Base-by-base conservation (phyloP, 2,888 invertebrate genomes). In the Drosophila barbarae region DNA sequence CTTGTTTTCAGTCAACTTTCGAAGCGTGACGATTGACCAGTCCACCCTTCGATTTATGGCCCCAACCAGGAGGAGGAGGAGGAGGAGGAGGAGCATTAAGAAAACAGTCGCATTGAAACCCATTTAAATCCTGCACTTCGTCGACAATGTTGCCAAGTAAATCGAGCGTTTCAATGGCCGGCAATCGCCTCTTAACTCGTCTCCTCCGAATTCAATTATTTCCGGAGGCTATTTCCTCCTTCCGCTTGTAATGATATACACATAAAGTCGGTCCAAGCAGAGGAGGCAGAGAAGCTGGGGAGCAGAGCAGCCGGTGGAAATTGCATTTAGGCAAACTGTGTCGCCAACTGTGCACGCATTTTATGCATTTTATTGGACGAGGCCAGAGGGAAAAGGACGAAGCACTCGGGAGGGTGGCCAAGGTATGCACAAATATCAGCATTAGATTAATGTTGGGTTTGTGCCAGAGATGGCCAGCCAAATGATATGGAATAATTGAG, bases 201-300 rank as follows among this genome's bases (percentile, higher is more conserved):
- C 69, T 76, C 70, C 69, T 67, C 73, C 71, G 69, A 77, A 86
- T 86, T 86, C 86, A 86, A 86, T 86, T 86, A 86, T 80, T 74
- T 73, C 73, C 67, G 71, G 66, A 75, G 81, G 77, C 79, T 76
- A 83, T 84, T 81, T 77, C 73, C 74, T 71, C 50, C 70, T 41
- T 63, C 58, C 57, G 34, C 10, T 38, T 9, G 60, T 69, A 44
- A 68, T 67, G 50, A 72, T 70, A 69, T 66, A 79, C 71, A 68
- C 50, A 54, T 44, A 59, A 41, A 51, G 35, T 42, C 23, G 38
- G 12, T n/a, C 6, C 15, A 7, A 12, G 3, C 15, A n/a, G 23
- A 32, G n/a, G 18, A 38, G 28, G 26, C 7, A 26, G 26, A 26
- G 47, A 15, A 39, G 23, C 28, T 3, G 5, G 23, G 53, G 18